Percentiles rank a stretch among this genome's conserved stretches.
Evolutionary conservation across 1,140 invertebrate species (phyloP).

Genomic region (Planococcus citri): DNA sequence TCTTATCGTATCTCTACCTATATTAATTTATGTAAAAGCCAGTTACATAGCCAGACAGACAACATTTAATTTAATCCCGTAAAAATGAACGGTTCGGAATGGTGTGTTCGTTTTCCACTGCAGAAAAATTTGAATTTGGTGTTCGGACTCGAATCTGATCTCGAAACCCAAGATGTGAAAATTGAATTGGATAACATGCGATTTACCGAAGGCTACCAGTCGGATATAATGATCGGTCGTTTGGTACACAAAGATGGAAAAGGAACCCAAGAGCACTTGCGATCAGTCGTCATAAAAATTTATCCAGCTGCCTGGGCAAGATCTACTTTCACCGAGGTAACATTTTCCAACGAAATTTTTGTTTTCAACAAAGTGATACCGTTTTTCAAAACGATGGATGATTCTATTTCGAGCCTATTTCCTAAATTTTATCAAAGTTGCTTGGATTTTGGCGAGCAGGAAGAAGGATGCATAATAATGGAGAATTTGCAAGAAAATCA

Average conservation of each 20-base stretch:
- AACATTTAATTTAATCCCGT: no score
- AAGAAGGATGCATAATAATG: not conserved
- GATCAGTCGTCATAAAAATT: not conserved
- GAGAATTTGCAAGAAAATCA: not conserved
- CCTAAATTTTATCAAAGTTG: not conserved
- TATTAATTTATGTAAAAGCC: no score
- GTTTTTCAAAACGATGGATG: not conserved
- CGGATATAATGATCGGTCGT: not conserved
- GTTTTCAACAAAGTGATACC: not conserved
- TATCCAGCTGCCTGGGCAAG: not conserved
- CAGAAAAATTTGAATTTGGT: no score
- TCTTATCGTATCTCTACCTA: no score
- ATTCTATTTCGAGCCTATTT: not conserved
- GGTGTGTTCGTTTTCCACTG: no score
- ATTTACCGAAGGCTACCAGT: conserved; percentile 18
- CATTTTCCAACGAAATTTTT: not conserved
- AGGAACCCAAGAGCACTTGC: not conserved
- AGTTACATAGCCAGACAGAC: no score
- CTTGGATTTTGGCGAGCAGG: not conserved
- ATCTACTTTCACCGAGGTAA: not conserved
- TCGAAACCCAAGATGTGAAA: no score
- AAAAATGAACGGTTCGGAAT: no score
- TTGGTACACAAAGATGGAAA: not conserved
- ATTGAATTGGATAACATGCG: no score
- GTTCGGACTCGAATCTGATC: no score